Evolutionary conservation across 1,140 invertebrate species (phyloP), one percentile per base, ranked within the genome.

Genomic region (Drosophila pectinifera): DNA sequence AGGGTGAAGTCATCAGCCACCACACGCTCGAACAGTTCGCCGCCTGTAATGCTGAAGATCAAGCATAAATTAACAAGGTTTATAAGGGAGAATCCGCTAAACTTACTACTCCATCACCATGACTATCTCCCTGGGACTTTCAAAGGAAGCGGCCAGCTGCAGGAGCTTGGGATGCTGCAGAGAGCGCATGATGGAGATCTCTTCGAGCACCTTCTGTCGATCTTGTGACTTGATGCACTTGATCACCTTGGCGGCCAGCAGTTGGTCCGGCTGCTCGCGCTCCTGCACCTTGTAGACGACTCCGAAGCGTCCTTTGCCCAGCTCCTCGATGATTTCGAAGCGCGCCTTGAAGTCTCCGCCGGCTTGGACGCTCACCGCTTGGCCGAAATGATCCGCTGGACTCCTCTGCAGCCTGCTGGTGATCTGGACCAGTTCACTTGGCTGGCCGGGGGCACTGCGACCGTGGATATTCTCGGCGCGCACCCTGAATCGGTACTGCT

Each of bases 21-120:
- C 6, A 98, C 96, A 57, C 97, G 93, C 89, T 98, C 97, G 82
- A 98, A 98, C 28, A 99, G 93, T 92, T 99, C 97, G 1, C 97
- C 98, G 20, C 98, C 98, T 73, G 96, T 96, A 82, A 98, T 96
- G 86, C 98, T 98, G 90, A 24, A 5, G 16, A 38, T 92, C 82
- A 31, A 67, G 4, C 2, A 6, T 11, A 20, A 18, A 42, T 62
- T 28, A 63, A 8, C 20, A 16, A 5, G 3, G 3, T 20, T 1
- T 7, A 20, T 0, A 1, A 8, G 3, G 4, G 38, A 28, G 6
- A 10, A 2, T 8, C 1, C 14, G 2, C 4, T 11, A 1, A n/a
- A 95, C 97, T 96, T 94, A 98, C 98, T 97, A 98, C 94, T 99
- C 98, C 88, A 97, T 97, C 20, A 99, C 95, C 93, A 99, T 96